Evolutionary conservation across 2,888 invertebrate genomes (phyloP).

Genomic region (Allolobophora icterica): DNA sequence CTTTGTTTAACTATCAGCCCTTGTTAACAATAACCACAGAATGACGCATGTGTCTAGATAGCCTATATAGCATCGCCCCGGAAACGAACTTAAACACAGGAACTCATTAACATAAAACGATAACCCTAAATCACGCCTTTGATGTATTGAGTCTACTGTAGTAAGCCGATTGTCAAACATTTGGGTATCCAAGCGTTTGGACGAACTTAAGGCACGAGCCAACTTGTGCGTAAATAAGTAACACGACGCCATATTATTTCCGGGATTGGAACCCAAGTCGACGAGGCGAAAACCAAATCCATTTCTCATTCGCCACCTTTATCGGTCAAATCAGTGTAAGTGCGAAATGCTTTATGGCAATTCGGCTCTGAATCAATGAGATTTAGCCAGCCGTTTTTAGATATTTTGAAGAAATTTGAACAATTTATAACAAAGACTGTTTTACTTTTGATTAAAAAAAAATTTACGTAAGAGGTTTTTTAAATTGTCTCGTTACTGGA

Average conservation of each 20-base stretch:
- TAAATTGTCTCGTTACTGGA: neutral
- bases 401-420: neutral
- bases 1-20: neutral
- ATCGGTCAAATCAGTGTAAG: neutral
- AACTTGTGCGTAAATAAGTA: neutral
- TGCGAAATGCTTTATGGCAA: neutral
- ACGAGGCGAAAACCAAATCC: neutral
- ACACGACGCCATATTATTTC: neutral
- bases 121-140: neutral
- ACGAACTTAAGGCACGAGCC: neutral
- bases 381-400: neutral
- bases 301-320: neutral
- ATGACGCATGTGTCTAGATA: neutral
- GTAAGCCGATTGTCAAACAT: constrained; percentile 11
- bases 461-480: neutral
- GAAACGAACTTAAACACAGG: neutral
- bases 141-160: constrained; percentile 5
- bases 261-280: neutral
- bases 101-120: neutral
- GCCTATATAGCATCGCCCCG: neutral
- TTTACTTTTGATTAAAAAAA: neutral
- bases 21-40: neutral
- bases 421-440: neutral
- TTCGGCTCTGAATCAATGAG: neutral
- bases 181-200: neutral